Conservation (phyloP, 2,888 invertebrate species). For the Calliopum simillimum region DNA sequence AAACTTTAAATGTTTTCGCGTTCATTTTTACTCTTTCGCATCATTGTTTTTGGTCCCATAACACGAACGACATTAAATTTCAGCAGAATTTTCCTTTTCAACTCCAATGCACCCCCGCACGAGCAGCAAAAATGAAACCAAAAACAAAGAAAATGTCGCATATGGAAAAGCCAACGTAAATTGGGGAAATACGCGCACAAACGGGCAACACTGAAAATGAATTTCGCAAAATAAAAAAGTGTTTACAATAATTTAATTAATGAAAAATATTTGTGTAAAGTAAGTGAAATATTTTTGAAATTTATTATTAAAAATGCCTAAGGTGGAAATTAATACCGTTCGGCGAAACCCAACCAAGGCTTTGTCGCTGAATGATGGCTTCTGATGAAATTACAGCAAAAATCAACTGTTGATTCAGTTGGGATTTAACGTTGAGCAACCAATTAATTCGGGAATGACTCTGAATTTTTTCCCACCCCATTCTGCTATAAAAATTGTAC, state of each 20-base stretch:
- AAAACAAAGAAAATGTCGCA: neutral
- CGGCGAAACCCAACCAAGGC: too few species aligned
- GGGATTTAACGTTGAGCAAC: too few species aligned
- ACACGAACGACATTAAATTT: neutral
- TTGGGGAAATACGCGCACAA: neutral
- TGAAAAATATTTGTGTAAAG: slow-evolving; percentile 22
- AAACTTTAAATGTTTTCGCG: slow-evolving; percentile 36
- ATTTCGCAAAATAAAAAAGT: neutral
- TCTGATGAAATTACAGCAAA: too few species aligned
- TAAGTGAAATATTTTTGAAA: slow-evolving; percentile 16
- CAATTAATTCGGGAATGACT: too few species aligned
- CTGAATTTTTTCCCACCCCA: too few species aligned
- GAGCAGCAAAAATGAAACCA: neutral
- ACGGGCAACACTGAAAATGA: neutral
- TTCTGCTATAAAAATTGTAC: too few species aligned
- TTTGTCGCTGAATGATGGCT: too few species aligned
- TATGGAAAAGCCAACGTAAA: neutral
- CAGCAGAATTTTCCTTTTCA: neutral
- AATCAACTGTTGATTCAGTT: too few species aligned
- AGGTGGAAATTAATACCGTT: neutral
- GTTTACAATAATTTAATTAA: slow-evolving; percentile 15
- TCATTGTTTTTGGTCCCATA: neutral
- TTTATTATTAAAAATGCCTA: neutral
- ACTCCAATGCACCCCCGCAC: neutral
- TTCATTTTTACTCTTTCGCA: neutral